Conservation (phyloP, 2,797 vertebrate genomes). For the Arrhamphus sclerolepis region DNA sequence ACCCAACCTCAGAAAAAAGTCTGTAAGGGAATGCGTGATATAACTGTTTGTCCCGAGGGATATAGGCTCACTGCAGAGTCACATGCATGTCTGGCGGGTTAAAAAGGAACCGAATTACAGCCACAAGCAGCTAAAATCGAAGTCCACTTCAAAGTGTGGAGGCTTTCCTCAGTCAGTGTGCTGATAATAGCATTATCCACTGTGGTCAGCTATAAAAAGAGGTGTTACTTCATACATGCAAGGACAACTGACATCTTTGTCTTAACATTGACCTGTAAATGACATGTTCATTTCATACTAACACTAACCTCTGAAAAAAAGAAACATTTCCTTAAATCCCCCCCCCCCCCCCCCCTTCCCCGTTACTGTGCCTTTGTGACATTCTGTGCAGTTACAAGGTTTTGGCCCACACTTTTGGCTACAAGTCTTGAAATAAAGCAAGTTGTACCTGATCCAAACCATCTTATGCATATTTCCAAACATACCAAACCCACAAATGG, state of each 20-base stretch:
- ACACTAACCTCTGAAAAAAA: slow-evolving; percentile 1
- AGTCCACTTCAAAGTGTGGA: slow-evolving; percentile 65
- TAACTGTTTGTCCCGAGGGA: slow-evolving; percentile 58
- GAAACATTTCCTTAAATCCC: too few relatives aligned
- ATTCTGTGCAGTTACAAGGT: slow-evolving; percentile 7
- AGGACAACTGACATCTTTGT: slow-evolving; percentile 20
- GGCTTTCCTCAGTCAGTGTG: slow-evolving; percentile 57
- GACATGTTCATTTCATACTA: slow-evolving; percentile 4
- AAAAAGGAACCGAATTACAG: slow-evolving; percentile 37
- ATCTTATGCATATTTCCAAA: background rate
- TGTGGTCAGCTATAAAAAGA: slow-evolving; percentile 39
- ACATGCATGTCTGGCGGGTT: slow-evolving; percentile 67
- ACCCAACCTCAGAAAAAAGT: slow-evolving; percentile 31
- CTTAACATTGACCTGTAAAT: slow-evolving; percentile 20
- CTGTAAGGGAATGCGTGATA: slow-evolving; percentile 35
- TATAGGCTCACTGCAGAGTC: slow-evolving; percentile 61
- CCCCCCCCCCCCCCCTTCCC: too few relatives aligned
- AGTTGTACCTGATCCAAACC: slow-evolving; percentile 10
- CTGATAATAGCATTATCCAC: slow-evolving; percentile 65
- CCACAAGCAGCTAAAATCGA: slow-evolving; percentile 65
- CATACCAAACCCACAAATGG: background rate
- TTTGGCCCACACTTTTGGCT: background rate
- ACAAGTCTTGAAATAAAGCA: slow-evolving; percentile 13
- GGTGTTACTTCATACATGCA: slow-evolving; percentile 41
- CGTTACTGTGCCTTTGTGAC: background rate